Evolutionary conservation across 2,113 vertebrate genomes (phyloP).

Genomic region (Pitta sordida): DNA sequence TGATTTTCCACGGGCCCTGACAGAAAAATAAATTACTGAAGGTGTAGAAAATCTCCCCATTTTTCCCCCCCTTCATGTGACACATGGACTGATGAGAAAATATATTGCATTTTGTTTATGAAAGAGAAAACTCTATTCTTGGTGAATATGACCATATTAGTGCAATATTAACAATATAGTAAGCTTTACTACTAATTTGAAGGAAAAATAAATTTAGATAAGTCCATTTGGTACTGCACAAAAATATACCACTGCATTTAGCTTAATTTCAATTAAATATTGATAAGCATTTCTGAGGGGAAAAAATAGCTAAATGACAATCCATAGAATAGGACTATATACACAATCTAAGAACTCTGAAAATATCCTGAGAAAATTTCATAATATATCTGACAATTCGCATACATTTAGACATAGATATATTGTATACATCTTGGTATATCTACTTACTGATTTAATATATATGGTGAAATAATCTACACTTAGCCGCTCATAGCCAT

Average conservation of each 20-base stretch:
- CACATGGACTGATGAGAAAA: not conserved
- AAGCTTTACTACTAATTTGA: not conserved
- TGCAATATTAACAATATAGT: not conserved
- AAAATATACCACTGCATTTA: not conserved
- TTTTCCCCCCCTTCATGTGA: too few relatives aligned
- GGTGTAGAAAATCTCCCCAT: too few relatives aligned
- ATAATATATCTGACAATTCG: not conserved
- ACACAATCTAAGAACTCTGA: too few relatives aligned
- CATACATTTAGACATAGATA: not conserved
- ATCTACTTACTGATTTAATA: not conserved
- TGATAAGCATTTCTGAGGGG: not conserved
- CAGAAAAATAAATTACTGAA: too few relatives aligned
- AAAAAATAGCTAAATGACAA: not conserved
- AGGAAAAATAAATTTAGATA: not conserved
- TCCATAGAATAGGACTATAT: not conserved
- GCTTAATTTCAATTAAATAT: not conserved
- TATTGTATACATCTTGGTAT: not conserved
- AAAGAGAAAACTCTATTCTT: not conserved
- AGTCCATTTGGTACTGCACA: not conserved
- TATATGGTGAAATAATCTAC: not conserved
- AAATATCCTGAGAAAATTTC: not conserved
- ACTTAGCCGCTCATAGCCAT: not conserved
- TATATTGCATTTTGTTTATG: fast-evolving
- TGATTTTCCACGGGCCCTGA: too few relatives aligned
- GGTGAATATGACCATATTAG: not conserved